Evolutionary conservation across 2,797 vertebrate species (phyloP), one percentile per base, ranked within the genome.

Genomic region (Podarcis siculus): DNA sequence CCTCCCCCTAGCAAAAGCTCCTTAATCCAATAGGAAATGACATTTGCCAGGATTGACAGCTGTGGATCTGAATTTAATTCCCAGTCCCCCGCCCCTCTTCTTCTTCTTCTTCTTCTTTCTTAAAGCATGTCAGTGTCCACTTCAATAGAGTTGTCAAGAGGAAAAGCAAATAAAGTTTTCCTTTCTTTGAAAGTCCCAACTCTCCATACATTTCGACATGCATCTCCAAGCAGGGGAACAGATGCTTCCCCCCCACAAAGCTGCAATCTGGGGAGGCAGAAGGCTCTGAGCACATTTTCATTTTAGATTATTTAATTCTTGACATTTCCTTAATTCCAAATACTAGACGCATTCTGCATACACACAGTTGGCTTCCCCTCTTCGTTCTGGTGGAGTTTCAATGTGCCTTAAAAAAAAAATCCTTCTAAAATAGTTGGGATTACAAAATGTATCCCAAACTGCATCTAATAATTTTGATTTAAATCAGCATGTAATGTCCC

Each of bases 1-100:
- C 73, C 91, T 89, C 90, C 89, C 93, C 81, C 92, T 89, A 93
- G 92, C 94, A 95, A 94, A 95, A 95, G 92, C 90, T 78, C 88
- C 91, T 93, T 97, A 97, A 96, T 97, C 96, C 96, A 94, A 92
- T 97, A 97, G 97, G 97, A 97, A 97, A 96, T 91, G 95, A 94
- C 96, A 96, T 96, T 96, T 96, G 97, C 95, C 95, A 86, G 94
- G 95, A 95, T 95, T 96, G 95, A 95, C 96, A 96, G 96, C 97
- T 97, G 97, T 95, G 96, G 95, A 96, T 95, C 91, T 95, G 92
- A 89, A 82, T 96, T 95, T 95, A 91, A 83, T 91, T 91, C 95
- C 90, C 94, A 94, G 95, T 86, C 66, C 27, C 27, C 27, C 12
- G 25, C 19, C 37, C 42, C 32, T 7, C 37, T 17, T 37, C 77